These are phyloP conservation scores for Nomada flava DNA, from an alignment of 2,888 invertebrate species.

Conservation along the genomic window DNA sequence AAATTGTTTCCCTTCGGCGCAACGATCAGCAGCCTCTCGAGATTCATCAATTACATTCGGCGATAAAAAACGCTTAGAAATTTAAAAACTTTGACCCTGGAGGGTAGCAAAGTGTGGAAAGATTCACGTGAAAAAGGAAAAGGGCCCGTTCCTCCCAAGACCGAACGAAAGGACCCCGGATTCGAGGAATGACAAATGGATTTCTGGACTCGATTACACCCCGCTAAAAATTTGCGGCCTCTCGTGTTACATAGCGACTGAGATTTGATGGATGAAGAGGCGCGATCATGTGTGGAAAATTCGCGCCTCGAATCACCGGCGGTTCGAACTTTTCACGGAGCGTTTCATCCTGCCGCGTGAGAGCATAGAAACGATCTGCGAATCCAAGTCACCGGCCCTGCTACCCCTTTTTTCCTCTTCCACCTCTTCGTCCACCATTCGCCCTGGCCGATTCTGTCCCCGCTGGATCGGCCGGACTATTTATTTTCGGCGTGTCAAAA, in stretches of 20 bases:
- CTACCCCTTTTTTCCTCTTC: slow-evolving; percentile 61
- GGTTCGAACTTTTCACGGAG: slow-evolving; percentile 71
- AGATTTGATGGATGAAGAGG: slow-evolving; percentile 80
- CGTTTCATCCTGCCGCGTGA: neutral
- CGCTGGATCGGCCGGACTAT: slow-evolving; percentile 69
- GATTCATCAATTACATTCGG: slow-evolving; percentile 36
- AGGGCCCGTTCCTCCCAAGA: slow-evolving; percentile 72
- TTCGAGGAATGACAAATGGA: slow-evolving; percentile 80
- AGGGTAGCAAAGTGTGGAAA: slow-evolving; percentile 15
- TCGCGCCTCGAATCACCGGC: slow-evolving; percentile 74
- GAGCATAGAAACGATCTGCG: slow-evolving; percentile 23
- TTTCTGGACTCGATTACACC: slow-evolving; percentile 70
- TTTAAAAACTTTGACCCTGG: neutral
- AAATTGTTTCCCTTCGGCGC: neutral
- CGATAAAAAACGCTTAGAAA: neutral
- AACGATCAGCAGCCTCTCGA: neutral
- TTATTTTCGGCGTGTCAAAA: slow-evolving; percentile 78
- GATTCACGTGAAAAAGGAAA: slow-evolving; percentile 58
- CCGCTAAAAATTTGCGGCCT: slow-evolving; percentile 50
- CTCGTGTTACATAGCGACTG: slow-evolving; percentile 28
- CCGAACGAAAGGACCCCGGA: slow-evolving; percentile 47
- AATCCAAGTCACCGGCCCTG: slow-evolving; percentile 33
- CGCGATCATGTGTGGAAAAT: slow-evolving; percentile 82
- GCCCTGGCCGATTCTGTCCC: slow-evolving; percentile 16
- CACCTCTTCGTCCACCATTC: slow-evolving; percentile 12